phyloP scores from a whole-genome alignment of 2,888 invertebrate species.

The Caenorhabditis panamensis region DNA sequence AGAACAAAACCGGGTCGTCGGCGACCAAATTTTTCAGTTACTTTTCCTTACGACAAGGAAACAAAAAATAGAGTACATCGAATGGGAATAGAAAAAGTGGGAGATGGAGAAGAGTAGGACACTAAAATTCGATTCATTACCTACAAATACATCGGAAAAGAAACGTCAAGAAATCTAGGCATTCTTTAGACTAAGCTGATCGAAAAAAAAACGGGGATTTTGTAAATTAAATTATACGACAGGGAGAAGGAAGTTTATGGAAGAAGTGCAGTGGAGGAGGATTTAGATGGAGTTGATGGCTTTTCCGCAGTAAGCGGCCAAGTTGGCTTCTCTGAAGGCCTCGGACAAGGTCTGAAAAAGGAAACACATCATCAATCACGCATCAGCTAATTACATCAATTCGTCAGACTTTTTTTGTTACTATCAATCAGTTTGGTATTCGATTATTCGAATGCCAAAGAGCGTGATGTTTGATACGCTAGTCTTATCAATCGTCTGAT shows the following conservation, averaged over 20 bases:
- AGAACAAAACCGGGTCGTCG: constrained; percentile 23
- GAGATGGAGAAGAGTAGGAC: not conserved
- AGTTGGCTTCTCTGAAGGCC: constrained; percentile 95
- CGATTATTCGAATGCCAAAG: constrained; percentile 11
- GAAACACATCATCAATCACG: constrained; percentile 7
- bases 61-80: constrained; percentile 14
- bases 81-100: constrained; percentile 3
- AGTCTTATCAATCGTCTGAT: constrained; percentile 3
- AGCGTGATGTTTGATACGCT: constrained; percentile 20
- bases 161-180: constrained; percentile 20
- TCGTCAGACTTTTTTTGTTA: not conserved
- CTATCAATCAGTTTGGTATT: constrained; percentile 14
- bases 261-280: constrained; percentile 14
- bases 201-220: constrained; percentile 1
- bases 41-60: constrained; percentile 3
- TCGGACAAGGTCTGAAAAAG: constrained; percentile 92
- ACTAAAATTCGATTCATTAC: constrained; percentile 44
- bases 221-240: not conserved
- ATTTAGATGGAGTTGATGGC: constrained; percentile 90
- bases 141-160: constrained; percentile 31
- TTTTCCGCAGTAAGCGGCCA: constrained; percentile 96
- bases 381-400: constrained; percentile 3
- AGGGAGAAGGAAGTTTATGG: constrained; percentile 11
- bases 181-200: constrained; percentile 11
- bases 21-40: constrained; percentile 15